A percentile compares a stretch with the other conserved stretches of the same genome.
Conservation (phyloP, 2,888 invertebrate species). For the Oxyscelio sp. region DNA sequence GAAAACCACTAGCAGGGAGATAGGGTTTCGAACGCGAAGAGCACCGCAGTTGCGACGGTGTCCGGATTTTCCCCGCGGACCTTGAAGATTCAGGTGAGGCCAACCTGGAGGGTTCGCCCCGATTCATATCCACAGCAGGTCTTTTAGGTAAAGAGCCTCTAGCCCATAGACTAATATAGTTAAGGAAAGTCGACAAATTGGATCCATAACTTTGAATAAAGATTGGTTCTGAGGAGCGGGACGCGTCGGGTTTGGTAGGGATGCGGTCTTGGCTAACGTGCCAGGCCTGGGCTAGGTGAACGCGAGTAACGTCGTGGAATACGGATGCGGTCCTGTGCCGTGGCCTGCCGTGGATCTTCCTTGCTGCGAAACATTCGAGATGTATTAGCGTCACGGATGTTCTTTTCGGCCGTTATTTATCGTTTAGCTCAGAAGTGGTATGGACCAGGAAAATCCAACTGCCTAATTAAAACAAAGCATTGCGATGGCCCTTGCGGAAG, state of each 20-base stretch:
- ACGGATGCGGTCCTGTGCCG: constrained; percentile 88
- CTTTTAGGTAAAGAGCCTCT: constrained; percentile 82
- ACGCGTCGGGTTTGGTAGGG: constrained; percentile 90
- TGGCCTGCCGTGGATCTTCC: constrained; percentile 87
- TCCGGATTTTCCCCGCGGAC: constrained; percentile 88
- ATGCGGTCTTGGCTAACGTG: constrained; percentile 80
- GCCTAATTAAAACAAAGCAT: constrained; percentile 24
- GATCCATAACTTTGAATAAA: constrained; percentile 92
- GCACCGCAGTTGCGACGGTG: constrained; percentile 89
- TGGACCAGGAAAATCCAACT: constrained; percentile 88
- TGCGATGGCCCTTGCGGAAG: constrained; percentile 20
- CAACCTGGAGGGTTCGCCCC: constrained; percentile 68
- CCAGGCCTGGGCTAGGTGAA: constrained; percentile 74
- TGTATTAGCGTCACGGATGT: constrained; percentile 86
- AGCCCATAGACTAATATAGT: constrained; percentile 91
- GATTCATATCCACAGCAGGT: constrained; percentile 75
- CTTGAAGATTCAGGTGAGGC: constrained; percentile 89
- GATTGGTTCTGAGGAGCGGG: constrained; percentile 93
- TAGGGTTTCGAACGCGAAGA: constrained; percentile 89
- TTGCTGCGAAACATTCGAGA: constrained; percentile 89
- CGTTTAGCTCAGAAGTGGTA: constrained; percentile 89
- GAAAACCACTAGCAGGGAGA: constrained; percentile 90
- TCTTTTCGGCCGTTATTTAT: constrained; percentile 87
- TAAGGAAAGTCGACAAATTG: constrained; percentile 92
- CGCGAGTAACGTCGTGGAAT: constrained; percentile 71